phyloP scores from a whole-genome alignment of 2,113 vertebrate species.

The Excalfactoria chinensis region DNA sequence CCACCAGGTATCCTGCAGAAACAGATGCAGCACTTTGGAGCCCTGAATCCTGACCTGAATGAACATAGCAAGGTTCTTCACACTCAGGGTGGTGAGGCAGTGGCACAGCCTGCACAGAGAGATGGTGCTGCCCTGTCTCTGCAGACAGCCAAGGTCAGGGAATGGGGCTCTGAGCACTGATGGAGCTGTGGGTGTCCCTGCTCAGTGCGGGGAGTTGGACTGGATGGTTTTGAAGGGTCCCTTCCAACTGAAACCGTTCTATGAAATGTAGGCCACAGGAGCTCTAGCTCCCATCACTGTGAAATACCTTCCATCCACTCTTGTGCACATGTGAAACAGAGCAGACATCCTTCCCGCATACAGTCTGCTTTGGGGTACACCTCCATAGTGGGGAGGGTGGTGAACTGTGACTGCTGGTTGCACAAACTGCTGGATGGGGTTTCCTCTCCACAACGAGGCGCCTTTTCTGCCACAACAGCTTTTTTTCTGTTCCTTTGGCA shows the following conservation, averaged over 20 bases:
- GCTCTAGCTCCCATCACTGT: neutral
- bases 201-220: too few species aligned
- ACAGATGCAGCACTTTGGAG: neutral
- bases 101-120: too few species aligned
- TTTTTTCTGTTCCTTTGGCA: constrained; percentile 34
- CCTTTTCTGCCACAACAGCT: constrained; percentile 10
- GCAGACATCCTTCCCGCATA: neutral
- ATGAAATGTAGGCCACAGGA: neutral
- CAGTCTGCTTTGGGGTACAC: neutral
- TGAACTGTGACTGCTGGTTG: neutral
- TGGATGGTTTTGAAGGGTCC: too few species aligned
- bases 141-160: too few species aligned
- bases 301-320: neutral
- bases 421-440: neutral
- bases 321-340: neutral
- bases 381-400: neutral
- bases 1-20: neutral
- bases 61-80: neutral
- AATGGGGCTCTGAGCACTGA: too few species aligned
- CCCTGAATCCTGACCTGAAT: neutral
- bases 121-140: too few species aligned
- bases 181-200: too few species aligned
- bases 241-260: too few species aligned
- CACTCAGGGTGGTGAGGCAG: too few species aligned
- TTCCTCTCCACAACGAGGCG: neutral